Conservation (phyloP, 92 coral and sea anemone species). For the Scolanthus callimorphus region DNA sequence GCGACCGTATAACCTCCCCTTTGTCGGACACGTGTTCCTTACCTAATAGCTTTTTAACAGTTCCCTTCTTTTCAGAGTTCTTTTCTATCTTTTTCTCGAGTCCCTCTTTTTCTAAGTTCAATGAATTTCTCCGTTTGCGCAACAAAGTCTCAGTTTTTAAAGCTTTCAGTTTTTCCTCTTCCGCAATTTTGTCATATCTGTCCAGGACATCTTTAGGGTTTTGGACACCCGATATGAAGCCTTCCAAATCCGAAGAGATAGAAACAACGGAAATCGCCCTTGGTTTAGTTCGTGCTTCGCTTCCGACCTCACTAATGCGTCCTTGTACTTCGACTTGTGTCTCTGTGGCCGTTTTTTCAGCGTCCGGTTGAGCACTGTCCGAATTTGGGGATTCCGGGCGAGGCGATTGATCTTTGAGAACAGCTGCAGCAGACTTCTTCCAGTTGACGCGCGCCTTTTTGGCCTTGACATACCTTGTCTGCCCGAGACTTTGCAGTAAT, state of each 20-base stretch:
- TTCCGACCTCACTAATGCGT: constrained; percentile 4
- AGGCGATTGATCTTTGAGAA: constrained; percentile 49
- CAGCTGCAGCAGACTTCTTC: constrained; percentile 88
- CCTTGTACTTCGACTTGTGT: constrained; percentile 2
- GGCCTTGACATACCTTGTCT: constrained; percentile 45
- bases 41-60: constrained; percentile 68
- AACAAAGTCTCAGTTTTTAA: constrained; percentile 79
- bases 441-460: constrained; percentile 75
- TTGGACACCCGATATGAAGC: neutral
- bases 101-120: constrained; percentile 78
- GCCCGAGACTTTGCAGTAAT: constrained; percentile 73
- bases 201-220: constrained; percentile 58
- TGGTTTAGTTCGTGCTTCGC: constrained; percentile 6
- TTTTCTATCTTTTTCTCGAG: constrained; percentile 71
- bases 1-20: constrained; percentile 38
- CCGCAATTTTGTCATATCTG: constrained; percentile 71
- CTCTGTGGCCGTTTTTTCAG: neutral
- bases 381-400: constrained; percentile 40
- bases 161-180: constrained; percentile 76
- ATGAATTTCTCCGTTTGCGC: constrained; percentile 86
- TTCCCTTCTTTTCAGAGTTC: constrained; percentile 61
- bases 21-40: constrained; percentile 53
- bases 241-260: constrained; percentile 1
- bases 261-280: constrained; percentile 24
- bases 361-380: constrained; percentile 26